Evolutionary conservation across 2,888 invertebrate genomes (phyloP).

Genomic region (Teinopalpus imperialis): DNA sequence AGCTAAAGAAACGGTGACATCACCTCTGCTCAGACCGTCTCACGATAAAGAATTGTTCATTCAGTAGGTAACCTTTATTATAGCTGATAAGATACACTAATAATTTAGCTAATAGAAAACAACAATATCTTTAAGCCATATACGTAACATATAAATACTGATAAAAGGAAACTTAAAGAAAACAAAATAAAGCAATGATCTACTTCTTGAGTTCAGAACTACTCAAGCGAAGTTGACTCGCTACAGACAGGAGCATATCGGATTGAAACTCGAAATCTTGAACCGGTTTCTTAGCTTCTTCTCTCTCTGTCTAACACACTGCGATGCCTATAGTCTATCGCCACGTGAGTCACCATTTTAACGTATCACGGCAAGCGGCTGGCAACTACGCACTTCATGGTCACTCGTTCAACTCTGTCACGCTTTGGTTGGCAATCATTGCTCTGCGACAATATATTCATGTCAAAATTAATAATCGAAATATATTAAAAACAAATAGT

Average conservation of each 20-base stretch:
- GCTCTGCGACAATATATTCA: conserved; percentile 73
- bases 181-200: conserved; percentile 50
- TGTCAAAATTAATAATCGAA: conserved; percentile 66
- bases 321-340: conserved; percentile 56
- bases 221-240: conserved; percentile 68
- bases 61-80: conserved; percentile 62
- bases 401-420: conserved; percentile 78
- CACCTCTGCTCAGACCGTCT: conserved; percentile 58
- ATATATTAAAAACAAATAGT: conserved; percentile 43
- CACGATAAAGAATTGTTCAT: conserved; percentile 71
- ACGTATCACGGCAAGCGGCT: conserved; percentile 61
- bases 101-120: conserved; percentile 51
- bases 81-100: conserved; percentile 45
- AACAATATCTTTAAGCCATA: too few species aligned
- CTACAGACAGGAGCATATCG: conserved; percentile 78
- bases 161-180: conserved; percentile 3
- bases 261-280: conserved; percentile 79
- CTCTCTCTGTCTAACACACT: conserved; percentile 57
- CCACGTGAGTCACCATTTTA: conserved; percentile 77
- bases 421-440: conserved; percentile 73
- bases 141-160: too few species aligned
- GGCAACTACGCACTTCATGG: conserved; percentile 78
- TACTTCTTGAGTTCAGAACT: conserved; percentile 54
- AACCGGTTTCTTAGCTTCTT: conserved; percentile 70
- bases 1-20: conserved; percentile 70